phyloP scores from a whole-genome alignment of 2,888 invertebrate species.

The Loripinus fragilis region DNA sequence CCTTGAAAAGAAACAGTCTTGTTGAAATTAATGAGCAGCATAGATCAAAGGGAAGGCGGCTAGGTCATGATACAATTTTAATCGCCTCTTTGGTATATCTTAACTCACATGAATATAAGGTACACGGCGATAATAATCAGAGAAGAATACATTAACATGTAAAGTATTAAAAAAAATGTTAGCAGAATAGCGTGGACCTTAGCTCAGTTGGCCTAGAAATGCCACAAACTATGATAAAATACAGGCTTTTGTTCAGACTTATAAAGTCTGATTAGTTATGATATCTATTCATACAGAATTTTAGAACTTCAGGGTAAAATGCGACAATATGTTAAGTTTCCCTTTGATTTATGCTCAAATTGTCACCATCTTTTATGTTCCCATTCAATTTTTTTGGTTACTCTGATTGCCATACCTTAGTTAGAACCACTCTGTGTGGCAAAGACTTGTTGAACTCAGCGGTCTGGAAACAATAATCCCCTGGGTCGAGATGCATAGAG shows the following conservation, averaged over 20 bases:
- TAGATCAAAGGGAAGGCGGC: no score
- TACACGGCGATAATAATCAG: no score
- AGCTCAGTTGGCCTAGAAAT: neutral
- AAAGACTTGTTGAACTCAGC: conserved; percentile 11
- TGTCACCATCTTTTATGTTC: neutral
- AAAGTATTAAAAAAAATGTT: no score
- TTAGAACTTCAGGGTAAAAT: neutral
- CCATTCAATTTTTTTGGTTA: no score
- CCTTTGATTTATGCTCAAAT: neutral
- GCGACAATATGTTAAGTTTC: neutral
- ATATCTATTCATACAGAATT: no score
- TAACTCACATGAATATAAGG: no score
- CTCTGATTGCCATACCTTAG: neutral
- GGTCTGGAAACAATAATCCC: conserved; percentile 31
- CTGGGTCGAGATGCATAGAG: conserved; percentile 28
- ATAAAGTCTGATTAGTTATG: neutral
- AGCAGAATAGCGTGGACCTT: no score
- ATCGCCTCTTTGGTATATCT: no score
- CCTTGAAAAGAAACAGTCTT: no score
- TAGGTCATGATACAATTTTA: no score
- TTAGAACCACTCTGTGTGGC: neutral
- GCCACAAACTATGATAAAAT: neutral
- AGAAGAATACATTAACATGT: no score
- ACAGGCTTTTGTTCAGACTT: neutral
- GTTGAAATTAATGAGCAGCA: no score